Base-by-base conservation (phyloP, 2,113 vertebrate species). In the Odontophorus gujanensis region DNA sequence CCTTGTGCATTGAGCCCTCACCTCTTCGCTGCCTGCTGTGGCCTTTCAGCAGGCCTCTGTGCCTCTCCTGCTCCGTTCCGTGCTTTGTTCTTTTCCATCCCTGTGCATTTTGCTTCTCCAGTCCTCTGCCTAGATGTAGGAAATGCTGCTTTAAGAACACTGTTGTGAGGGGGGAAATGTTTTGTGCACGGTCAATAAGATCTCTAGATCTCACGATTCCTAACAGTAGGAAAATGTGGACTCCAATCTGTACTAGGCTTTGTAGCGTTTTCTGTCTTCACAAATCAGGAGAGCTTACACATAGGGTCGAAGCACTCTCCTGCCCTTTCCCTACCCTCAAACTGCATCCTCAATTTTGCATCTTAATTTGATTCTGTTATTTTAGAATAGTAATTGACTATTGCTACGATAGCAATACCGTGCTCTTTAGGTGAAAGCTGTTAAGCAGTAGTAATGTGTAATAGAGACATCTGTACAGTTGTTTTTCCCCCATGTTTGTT, bases 401-500 rank as follows among this genome's bases (percentile, higher is more conserved):
- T 48, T 48, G 43, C 67, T 78, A 15, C 88, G 40, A 45, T 88
- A 63, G 65, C 63, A 80, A 67, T 48, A 12, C 53, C 0, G 0
- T 3, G 20, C 18, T 65, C 51, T 89, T 79, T 62, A 80, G 72
- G 50, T 13, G 8, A 74, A 86, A 91, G 47, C 69, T 66, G 66
- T 75, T 88, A 62, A 53, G 75, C 66, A 61, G 40, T 21, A 78
- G 55, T 58, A 62, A 45, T 66, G 42, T 72, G 65, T 81, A 93
- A 77, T 7, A 89, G 79, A 63, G 40, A 6, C 40, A 95, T 94
- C 72, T 89, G 78, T 43, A 19, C 80, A 50, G 40, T 90, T 88
- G 72, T 48, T 91, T 79, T 34, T 5, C 34, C 63, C 89, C 68
- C 59, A 47, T 28, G 77, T 96, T 89, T 93, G 78, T 94, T 95